A percentile compares a stretch with the other conserved stretches of the same genome.
phyloP scores from a whole-genome alignment of 2,888 invertebrate species.

The Polylopha cassiicola region DNA sequence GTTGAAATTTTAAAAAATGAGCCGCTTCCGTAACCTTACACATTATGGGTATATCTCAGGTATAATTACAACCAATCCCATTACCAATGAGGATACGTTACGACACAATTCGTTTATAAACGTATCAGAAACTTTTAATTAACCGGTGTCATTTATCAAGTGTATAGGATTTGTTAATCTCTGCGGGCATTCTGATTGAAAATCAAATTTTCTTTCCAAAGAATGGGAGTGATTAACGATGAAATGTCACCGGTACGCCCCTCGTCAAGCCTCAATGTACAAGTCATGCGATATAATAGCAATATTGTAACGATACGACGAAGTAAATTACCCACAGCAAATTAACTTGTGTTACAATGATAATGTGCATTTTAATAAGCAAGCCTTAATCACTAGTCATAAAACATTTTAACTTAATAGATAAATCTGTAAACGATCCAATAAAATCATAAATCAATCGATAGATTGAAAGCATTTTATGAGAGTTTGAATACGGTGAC shows the following conservation, averaged over 20 bases:
- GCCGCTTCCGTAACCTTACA: constrained; percentile 44
- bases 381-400: too few relatives aligned
- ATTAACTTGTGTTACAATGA: constrained; percentile 52
- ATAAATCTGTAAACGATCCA: too few relatives aligned
- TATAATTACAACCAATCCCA: constrained; percentile 36
- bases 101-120: constrained; percentile 25
- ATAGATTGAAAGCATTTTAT: constrained; percentile 15
- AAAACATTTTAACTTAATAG: too few relatives aligned
- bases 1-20: constrained; percentile 38
- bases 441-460: constrained; percentile 7
- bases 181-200: constrained; percentile 61
- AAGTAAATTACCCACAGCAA: constrained; percentile 64
- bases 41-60: constrained; percentile 44
- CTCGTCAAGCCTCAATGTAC: constrained; percentile 58
- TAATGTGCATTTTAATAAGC: constrained; percentile 21
- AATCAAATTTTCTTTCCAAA: constrained; percentile 68
- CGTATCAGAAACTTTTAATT: constrained; percentile 41
- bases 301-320: constrained; percentile 60
- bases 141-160: constrained; percentile 60
- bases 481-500: constrained; percentile 1
- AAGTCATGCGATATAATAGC: constrained; percentile 71
- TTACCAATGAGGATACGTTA: constrained; percentile 30
- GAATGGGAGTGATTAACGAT: constrained; percentile 70
- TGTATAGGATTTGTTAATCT: constrained; percentile 58
- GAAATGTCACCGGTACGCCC: constrained; percentile 59